A percentile compares a stretch with the other conserved stretches of the same genome.
phyloP scores from a whole-genome alignment of 2,113 vertebrate genomes.

The Cryptotis parvus region DNA sequence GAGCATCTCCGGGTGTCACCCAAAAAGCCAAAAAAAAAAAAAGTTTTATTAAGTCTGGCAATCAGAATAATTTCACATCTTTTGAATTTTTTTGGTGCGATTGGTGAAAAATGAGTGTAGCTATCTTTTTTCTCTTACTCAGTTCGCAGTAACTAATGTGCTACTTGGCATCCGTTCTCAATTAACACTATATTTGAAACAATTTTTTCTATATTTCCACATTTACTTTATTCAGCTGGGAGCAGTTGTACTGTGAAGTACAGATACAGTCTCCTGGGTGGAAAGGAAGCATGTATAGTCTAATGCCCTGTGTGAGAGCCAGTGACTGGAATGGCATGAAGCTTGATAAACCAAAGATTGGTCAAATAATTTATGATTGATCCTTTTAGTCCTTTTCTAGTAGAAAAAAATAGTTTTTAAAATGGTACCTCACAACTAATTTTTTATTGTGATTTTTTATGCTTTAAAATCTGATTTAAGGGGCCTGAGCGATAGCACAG shows the following conservation, averaged over 20 bases:
- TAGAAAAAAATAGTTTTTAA: background rate
- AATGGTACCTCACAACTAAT: background rate
- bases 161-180: background rate
- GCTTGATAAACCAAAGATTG: conserved; percentile 31
- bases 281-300: background rate
- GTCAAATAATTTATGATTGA: conserved; percentile 28
- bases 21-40: background rate
- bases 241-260: background rate
- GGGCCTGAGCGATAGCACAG: too few species aligned
- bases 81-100: background rate
- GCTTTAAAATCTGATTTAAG: conserved; percentile 35
- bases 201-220: background rate
- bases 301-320: background rate
- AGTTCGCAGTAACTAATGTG: background rate
- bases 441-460: conserved; percentile 23
- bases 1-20: too few species aligned
- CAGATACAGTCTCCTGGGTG: background rate
- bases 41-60: background rate
- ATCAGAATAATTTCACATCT: background rate
- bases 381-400: background rate
- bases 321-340: background rate
- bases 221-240: conserved; percentile 8
- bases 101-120: background rate
- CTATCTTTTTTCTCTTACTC: background rate
- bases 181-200: background rate